Conservation (phyloP, 2,888 invertebrate genomes). For the Meghimatium bilineatum region DNA sequence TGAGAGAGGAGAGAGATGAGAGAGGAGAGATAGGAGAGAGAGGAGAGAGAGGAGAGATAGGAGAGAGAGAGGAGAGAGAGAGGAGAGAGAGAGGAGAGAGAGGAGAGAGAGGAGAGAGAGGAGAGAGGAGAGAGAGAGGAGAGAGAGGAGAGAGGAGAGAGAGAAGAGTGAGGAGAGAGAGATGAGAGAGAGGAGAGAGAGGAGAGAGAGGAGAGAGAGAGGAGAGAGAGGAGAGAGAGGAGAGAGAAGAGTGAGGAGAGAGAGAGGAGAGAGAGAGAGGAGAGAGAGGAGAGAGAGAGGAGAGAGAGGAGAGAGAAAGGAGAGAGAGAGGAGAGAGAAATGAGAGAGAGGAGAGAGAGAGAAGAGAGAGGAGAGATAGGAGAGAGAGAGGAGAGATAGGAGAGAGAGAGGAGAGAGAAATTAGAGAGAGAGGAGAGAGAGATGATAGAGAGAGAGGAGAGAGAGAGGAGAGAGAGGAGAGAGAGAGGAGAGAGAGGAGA, state of each 20-base stretch:
- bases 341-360: no score
- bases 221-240: neutral
- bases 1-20: no score
- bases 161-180: no score
- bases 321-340: neutral
- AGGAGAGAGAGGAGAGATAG: neutral
- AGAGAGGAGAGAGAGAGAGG: no score
- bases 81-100: neutral
- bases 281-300: neutral
- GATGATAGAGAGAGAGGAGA: no score
- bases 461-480: neutral
- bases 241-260: no score
- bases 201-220: neutral
- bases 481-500: no score
- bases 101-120: neutral
- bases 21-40: neutral
- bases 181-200: neutral
- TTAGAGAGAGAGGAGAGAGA: neutral
- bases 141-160: neutral
- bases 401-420: neutral
- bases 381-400: neutral
- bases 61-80: neutral
- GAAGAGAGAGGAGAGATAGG: no score
- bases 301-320: neutral
- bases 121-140: neutral